These are phyloP conservation scores for Illadopsis cleaveri DNA, from an alignment of 2,113 vertebrate genomes.

Conservation along the genomic window DNA sequence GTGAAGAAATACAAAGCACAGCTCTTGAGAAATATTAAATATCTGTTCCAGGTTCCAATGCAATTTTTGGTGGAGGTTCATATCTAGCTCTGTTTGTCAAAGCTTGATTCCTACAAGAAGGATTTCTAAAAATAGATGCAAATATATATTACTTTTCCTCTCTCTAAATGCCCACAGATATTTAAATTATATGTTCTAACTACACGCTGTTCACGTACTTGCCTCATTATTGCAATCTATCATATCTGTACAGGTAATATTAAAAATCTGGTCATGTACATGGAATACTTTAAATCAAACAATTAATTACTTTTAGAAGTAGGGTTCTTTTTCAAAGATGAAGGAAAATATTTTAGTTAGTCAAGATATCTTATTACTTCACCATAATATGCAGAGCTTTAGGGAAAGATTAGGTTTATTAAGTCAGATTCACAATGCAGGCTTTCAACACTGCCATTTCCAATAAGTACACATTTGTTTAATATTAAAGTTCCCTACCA, in stretches of 20 bases:
- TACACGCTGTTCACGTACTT: not conserved
- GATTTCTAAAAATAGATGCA: not conserved
- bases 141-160: not conserved
- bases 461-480: constrained; percentile 65
- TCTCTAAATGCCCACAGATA: not conserved
- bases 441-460: constrained; percentile 53
- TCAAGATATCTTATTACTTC: constrained; percentile 39
- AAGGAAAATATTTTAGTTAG: constrained; percentile 56
- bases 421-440: constrained; percentile 45
- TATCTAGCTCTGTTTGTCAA: not conserved
- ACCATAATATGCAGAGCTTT: constrained; percentile 30
- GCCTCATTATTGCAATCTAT: not conserved
- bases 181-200: not conserved
- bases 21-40: not conserved
- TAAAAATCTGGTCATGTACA: constrained; percentile 23
- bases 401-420: constrained; percentile 52
- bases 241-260: not conserved
- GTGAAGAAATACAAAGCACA: not conserved
- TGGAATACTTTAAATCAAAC: not conserved
- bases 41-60: not conserved
- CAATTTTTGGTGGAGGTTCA: not conserved
- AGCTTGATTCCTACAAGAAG: not conserved
- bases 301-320: constrained; percentile 50
- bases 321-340: not conserved
- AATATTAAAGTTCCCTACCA: constrained; percentile 65